Evolutionary conservation across 2,113 vertebrate genomes (phyloP), one percentile per base, ranked within the genome.

Genomic region (Oreochromis aureus): DNA sequence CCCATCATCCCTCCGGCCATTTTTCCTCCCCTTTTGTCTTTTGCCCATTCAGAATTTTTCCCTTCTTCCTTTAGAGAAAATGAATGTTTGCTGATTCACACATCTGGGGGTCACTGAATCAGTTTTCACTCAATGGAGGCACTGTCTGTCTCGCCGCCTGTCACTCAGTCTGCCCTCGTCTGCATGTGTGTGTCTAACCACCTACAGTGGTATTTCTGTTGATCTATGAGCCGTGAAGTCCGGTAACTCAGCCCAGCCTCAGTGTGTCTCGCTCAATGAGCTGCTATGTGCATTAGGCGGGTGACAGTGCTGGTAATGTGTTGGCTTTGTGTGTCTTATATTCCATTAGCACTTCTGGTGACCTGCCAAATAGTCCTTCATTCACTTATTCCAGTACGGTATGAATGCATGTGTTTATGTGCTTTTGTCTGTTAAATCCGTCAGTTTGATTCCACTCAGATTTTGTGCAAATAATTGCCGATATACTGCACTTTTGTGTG

Each of bases 81-180:
- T 89, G 90, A 94, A 95, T 89, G 91, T 95, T 95, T 95, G 91
- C 93, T 96, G 95, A 96, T 95, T 96, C 96, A 96, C 94, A 87
- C 86, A 85, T 95, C 69, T 88, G 61, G 55, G 91, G 93, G 89
- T 91, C 86, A 86, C 91, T 95, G 95, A 96, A 93, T 95, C 92
- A 91, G 86, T 86, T 89, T 55, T 88, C 32, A 3, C 61, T 96
- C 92, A 96, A 96, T 94, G 81, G 91, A 73, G 54, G 82, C 89
- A 86, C 90, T 96, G 94, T 96, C 91, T 88, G 79, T 90, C 59
- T 66, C 7, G 63, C 80, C 55, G 93, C 54, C 87, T 85, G 83
- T 87, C 91, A 71, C 80, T 89, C 34, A 46, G 80, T 82, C 30
- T 66, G 53, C 48, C 85, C 79, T 16, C 2, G 24, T n/a, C 80